These are phyloP conservation scores for Coracias cyanogaster DNA, from an alignment of 2,797 vertebrate species.

Conservation along the genomic window DNA sequence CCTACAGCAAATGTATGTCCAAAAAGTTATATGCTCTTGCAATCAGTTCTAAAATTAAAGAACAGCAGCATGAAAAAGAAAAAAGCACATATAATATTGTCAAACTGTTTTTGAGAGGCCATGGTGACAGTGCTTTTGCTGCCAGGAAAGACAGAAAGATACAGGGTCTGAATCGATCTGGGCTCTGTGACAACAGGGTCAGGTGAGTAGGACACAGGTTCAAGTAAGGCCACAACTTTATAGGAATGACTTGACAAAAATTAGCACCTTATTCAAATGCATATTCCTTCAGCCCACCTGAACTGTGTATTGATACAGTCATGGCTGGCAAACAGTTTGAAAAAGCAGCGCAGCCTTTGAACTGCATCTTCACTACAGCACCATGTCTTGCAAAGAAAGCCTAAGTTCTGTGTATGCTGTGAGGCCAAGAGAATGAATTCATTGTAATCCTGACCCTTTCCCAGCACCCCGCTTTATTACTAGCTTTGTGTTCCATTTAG, in stretches of 20 bases:
- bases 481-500: not conserved
- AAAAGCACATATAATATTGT: not conserved
- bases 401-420: not conserved
- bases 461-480: not conserved
- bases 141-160: not conserved
- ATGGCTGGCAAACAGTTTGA: not conserved
- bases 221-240: not conserved
- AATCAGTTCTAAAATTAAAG: not conserved
- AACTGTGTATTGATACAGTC: not conserved
- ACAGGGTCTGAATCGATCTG: not conserved
- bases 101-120: not conserved
- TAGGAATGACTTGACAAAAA: conserved; percentile 1
- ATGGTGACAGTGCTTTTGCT: not conserved
- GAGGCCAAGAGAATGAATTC: not conserved
- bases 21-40: not conserved
- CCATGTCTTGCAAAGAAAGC: not conserved
- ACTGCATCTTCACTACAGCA: not conserved
- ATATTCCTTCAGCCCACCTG: not conserved
- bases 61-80: not conserved
- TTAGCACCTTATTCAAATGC: not conserved
- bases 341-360: not conserved
- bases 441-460: not conserved
- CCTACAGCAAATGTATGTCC: not conserved
- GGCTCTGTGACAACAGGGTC: not conserved
- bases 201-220: not conserved